Conservation (phyloP, 2,113 vertebrate species). For the Stercorarius parasiticus region DNA sequence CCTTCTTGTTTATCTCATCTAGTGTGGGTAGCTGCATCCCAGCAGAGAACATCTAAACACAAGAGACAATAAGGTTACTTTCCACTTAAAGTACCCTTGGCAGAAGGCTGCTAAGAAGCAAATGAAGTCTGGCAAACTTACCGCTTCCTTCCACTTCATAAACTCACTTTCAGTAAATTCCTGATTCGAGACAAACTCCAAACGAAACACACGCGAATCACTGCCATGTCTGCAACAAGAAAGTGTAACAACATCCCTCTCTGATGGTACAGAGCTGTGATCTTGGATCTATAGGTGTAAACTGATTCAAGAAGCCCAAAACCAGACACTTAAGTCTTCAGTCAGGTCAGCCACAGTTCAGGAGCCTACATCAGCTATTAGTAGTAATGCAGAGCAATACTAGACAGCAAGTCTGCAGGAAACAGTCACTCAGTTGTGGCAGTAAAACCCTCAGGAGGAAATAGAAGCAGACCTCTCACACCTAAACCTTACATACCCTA, state of each 20-base stretch:
- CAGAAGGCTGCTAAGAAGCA: not conserved
- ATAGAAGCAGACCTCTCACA: not conserved
- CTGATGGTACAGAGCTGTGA: not conserved
- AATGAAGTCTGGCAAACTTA: constrained; percentile 72
- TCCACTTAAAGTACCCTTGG: not conserved
- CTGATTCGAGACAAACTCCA: constrained; percentile 99
- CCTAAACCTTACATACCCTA: not conserved
- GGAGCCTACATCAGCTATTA: not conserved
- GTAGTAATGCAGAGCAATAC: not conserved
- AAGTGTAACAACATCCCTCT: not conserved
- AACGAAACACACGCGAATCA: constrained; percentile 93
- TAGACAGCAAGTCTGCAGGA: not conserved
- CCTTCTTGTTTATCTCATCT: constrained; percentile 98
- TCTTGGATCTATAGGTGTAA: not conserved
- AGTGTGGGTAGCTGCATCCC: constrained; percentile 96
- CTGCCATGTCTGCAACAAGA: constrained; percentile 85
- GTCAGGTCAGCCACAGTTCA: not conserved
- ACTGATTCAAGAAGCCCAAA: not conserved
- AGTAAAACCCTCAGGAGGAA: not conserved
- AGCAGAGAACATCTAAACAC: constrained; percentile 90
- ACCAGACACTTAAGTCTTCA: not conserved
- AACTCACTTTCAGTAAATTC: constrained; percentile 98
- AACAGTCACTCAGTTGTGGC: not conserved
- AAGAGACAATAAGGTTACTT: not conserved
- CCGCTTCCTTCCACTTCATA: constrained; percentile 99